Evolutionary conservation across 64 coral and sea anemone species (phyloP).

Genomic region (Actinia tenebrosa): DNA sequence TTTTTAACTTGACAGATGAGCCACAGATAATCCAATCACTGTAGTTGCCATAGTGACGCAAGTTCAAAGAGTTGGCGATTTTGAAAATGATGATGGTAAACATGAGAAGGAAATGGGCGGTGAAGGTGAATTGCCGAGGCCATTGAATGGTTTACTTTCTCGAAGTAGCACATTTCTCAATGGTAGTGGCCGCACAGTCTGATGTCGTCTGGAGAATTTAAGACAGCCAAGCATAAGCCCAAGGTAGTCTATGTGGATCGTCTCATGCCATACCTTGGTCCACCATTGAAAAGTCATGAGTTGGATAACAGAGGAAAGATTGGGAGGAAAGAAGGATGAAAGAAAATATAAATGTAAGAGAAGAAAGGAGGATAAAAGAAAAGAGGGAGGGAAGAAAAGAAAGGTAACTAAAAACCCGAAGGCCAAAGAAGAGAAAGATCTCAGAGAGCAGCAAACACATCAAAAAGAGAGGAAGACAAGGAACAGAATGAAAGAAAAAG

Average conservation of each 20-base stretch:
- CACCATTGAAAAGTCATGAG: too few species aligned
- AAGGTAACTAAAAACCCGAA: neutral
- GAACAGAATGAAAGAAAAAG: neutral
- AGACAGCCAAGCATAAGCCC: too few species aligned
- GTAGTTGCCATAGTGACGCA: slow-evolving; percentile 16
- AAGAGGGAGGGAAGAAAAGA: neutral
- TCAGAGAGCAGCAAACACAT: neutral
- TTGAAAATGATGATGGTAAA: neutral
- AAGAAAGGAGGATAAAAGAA: neutral
- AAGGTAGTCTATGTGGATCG: neutral
- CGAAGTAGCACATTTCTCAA: too few species aligned
- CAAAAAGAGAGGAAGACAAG: neutral
- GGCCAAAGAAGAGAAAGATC: neutral
- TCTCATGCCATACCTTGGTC: too few species aligned
- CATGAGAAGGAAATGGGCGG: neutral
- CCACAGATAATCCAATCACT: slow-evolving; percentile 18
- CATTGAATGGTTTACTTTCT: neutral
- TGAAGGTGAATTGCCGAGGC: slow-evolving; percentile 18
- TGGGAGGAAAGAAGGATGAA: too few species aligned
- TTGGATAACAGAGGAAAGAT: too few species aligned
- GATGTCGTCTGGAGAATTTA: too few species aligned
- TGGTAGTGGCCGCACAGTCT: too few species aligned
- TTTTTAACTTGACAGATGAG: slow-evolving; percentile 18
- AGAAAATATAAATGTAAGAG: neutral
- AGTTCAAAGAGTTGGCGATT: neutral